These are phyloP conservation scores for Entomobrya proxima DNA, from an alignment of 2,888 invertebrate species.

Conservation along the genomic window DNA sequence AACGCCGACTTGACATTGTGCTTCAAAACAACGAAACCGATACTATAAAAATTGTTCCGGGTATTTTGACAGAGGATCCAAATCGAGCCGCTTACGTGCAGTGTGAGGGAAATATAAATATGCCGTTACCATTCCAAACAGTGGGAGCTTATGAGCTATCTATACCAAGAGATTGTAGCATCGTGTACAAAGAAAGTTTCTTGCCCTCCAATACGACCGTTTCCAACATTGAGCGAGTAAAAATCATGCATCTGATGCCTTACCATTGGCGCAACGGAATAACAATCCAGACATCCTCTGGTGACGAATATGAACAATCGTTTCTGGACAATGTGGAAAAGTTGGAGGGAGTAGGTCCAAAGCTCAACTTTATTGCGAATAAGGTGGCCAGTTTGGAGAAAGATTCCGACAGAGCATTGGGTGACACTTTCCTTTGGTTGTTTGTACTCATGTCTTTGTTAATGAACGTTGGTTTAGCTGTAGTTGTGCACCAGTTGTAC, in stretches of 20 bases:
- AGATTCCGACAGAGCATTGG: slow-evolving; percentile 3
- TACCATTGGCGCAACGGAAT: slow-evolving; percentile 65
- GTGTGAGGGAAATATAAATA: slow-evolving; percentile 20
- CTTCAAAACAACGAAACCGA: slow-evolving; percentile 1
- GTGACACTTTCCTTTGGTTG: slow-evolving; percentile 54
- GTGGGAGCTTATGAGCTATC: slow-evolving; percentile 50
- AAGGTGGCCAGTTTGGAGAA: slow-evolving; percentile 10
- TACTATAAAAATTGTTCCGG: slow-evolving; percentile 37
- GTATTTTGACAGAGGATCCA: not conserved
- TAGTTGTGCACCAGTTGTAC: slow-evolving; percentile 35
- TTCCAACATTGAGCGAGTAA: slow-evolving; percentile 17
- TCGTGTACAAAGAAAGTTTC: not conserved
- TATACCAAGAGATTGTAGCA: slow-evolving; percentile 3
- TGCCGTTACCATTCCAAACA: slow-evolving; percentile 10
- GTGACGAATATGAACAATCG: not conserved
- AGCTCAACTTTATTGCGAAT: slow-evolving; percentile 18
- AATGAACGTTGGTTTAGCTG: not conserved
- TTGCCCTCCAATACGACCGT: not conserved
- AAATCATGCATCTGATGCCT: slow-evolving; percentile 52
- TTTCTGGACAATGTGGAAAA: slow-evolving; percentile 12
- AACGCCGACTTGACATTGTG: not conserved
- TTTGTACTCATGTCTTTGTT: slow-evolving; percentile 27
- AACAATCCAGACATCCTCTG: not conserved
- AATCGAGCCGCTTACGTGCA: not conserved
- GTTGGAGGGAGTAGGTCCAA: slow-evolving; percentile 7